Evolutionary conservation across 1,140 invertebrate genomes (phyloP).

Genomic region (Leptopilina boulardi): DNA sequence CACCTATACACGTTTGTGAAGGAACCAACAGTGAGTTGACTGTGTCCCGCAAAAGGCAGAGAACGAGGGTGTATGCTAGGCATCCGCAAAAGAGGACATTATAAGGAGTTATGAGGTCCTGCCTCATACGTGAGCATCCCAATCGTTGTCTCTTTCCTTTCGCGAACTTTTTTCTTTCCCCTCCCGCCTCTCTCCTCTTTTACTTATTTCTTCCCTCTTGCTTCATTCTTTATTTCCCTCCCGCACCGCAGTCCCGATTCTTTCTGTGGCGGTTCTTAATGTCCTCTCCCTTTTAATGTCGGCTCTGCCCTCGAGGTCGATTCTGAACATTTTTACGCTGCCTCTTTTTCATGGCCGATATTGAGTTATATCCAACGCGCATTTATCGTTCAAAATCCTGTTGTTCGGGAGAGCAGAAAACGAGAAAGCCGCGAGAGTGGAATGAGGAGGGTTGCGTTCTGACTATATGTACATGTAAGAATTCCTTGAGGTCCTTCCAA

Average conservation of each 20-base stretch:
- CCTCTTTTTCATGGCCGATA: slow-evolving; percentile 69
- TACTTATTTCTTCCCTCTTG: slow-evolving; percentile 55
- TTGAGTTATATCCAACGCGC: slow-evolving; percentile 73
- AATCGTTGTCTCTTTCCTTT: slow-evolving; percentile 57
- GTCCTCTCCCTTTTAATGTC: slow-evolving; percentile 75
- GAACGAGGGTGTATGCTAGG: slow-evolving; percentile 74
- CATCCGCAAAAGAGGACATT: slow-evolving; percentile 76
- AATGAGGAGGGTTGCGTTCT: slow-evolving; percentile 9
- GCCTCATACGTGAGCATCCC: slow-evolving; percentile 73
- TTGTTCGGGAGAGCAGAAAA: slow-evolving; percentile 46
- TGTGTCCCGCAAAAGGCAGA: slow-evolving; percentile 66
- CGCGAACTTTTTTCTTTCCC: slow-evolving; percentile 42
- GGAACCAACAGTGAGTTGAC: slow-evolving; percentile 63
- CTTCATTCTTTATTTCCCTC: slow-evolving; percentile 41
- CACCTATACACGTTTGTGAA: slow-evolving; percentile 46
- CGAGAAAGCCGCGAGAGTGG: slow-evolving; percentile 16
- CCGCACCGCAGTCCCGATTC: slow-evolving; percentile 57
- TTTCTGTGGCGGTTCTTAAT: slow-evolving; percentile 75
- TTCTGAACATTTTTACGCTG: slow-evolving; percentile 72
- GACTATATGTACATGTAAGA: slow-evolving; percentile 31
- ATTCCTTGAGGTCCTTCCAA: slow-evolving; percentile 18
- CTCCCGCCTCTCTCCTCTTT: slow-evolving; percentile 48
- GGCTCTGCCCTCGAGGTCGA: slow-evolving; percentile 73
- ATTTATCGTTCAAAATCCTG: slow-evolving; percentile 72
- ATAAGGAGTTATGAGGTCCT: slow-evolving; percentile 76